Percentiles rank a stretch among this genome's conserved stretches.
These are phyloP conservation scores for Phylloscopus collybita DNA, from an alignment of 2,797 vertebrate species.

Conservation along the genomic window DNA sequence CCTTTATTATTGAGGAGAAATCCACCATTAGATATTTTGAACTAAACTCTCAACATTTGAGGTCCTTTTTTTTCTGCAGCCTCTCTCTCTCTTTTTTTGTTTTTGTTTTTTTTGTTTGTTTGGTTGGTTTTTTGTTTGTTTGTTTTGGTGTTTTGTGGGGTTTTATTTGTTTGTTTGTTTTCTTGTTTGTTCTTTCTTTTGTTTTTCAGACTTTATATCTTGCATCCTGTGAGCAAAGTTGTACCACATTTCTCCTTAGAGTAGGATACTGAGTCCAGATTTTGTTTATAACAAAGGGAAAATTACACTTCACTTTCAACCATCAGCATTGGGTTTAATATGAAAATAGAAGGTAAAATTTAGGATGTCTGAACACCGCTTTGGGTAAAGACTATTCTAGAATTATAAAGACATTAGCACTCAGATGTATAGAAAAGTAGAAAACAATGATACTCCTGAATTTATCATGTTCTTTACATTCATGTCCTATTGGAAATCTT, in stretches of 20 bases:
- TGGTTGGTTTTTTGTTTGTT: too few species aligned
- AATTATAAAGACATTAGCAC: neutral
- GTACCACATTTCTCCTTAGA: neutral
- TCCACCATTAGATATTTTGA: neutral
- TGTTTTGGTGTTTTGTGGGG: too few species aligned
- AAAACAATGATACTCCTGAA: neutral
- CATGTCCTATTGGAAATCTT: neutral
- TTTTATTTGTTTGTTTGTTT: too few species aligned
- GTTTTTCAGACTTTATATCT: neutral
- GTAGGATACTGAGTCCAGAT: neutral
- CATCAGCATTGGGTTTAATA: neutral
- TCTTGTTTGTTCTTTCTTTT: neutral
- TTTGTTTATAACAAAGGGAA: neutral
- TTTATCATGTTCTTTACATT: neutral
- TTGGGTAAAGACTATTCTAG: neutral
- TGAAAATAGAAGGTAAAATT: neutral
- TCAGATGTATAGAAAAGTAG: neutral
- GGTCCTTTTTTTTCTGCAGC: rapidly evolving
- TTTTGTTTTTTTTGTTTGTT: too few species aligned
- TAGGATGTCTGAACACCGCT: neutral
- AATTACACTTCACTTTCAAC: neutral
- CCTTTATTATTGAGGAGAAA: neutral
- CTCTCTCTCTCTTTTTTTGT: too few species aligned
- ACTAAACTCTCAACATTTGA: neutral
- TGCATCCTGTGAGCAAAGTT: neutral